Conservation (phyloP, 2,797 vertebrate species). For the Pangasius djambal region DNA sequence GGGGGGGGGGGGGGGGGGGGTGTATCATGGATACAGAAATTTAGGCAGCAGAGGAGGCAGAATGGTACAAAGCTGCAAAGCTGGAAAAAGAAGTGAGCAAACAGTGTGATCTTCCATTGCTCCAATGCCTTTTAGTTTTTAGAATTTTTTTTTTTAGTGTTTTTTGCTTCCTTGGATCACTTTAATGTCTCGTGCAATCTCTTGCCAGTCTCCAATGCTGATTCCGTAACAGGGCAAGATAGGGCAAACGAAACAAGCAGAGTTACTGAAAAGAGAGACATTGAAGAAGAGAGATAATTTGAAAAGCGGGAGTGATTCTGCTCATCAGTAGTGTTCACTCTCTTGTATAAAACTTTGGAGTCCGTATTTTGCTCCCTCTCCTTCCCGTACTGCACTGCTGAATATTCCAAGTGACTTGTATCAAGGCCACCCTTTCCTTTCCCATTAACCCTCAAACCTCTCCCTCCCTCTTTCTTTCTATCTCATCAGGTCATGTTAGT, state of each 20-base stretch:
- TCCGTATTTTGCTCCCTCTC: neutral
- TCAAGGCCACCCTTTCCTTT: constrained; percentile 49
- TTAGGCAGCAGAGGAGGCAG: constrained; percentile 26
- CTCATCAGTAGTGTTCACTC: neutral
- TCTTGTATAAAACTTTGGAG: neutral
- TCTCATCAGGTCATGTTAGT: constrained; percentile 46
- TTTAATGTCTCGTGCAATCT: too few relatives aligned
- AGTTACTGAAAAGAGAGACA: constrained; percentile 12
- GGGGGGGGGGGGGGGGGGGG: accelerated
- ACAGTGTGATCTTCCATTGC: constrained; percentile 33
- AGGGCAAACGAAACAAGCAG: neutral
- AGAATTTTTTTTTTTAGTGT: too few relatives aligned
- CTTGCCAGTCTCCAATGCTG: too few relatives aligned
- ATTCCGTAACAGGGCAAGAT: constrained; percentile 54
- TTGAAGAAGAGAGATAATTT: neutral
- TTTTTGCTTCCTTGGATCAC: too few relatives aligned
- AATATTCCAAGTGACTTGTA: constrained; percentile 55
- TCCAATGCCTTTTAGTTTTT: constrained; percentile 10
- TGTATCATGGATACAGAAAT: neutral
- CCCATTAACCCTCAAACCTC: constrained; percentile 49
- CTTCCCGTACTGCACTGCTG: neutral
- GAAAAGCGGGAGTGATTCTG: neutral
- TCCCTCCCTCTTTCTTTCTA: constrained; percentile 17
- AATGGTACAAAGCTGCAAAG: constrained; percentile 42
- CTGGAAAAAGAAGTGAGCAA: constrained; percentile 8